These are phyloP conservation scores for Lasioglossum pauxillum DNA, from an alignment of 2,888 invertebrate species.

Conservation along the genomic window DNA sequence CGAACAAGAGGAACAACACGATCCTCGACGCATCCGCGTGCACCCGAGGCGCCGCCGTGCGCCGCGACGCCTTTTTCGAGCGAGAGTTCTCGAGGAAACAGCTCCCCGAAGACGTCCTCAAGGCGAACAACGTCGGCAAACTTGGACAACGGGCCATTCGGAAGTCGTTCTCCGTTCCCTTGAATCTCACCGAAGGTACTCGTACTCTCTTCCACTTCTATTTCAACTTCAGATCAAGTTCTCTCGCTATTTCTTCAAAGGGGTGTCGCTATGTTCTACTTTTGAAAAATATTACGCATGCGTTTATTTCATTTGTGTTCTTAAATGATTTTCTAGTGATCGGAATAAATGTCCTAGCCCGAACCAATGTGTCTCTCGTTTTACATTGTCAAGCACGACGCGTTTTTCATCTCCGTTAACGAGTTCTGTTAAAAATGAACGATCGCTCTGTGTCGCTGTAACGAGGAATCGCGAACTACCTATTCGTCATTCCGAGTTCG, in stretches of 20 bases:
- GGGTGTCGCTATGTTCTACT: background rate
- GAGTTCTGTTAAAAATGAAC: background rate
- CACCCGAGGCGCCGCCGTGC: constrained; percentile 35
- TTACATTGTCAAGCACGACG: background rate
- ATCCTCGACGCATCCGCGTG: constrained; percentile 54
- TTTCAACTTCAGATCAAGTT: background rate
- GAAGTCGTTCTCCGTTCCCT: constrained; percentile 77
- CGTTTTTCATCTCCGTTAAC: background rate
- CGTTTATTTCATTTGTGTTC: background rate
- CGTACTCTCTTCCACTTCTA: background rate
- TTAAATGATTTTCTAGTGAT: background rate
- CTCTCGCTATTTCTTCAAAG: background rate
- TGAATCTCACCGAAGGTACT: constrained; percentile 75
- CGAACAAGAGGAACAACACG: constrained; percentile 50
- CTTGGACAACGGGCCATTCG: constrained; percentile 50
- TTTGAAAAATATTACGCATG: background rate
- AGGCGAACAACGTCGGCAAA: constrained; percentile 7
- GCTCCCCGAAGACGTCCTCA: constrained; percentile 8
- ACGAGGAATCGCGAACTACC: background rate
- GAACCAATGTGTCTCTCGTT: background rate
- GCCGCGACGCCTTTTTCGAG: constrained; percentile 18
- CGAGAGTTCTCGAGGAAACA: constrained; percentile 24
- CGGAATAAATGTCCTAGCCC: background rate
- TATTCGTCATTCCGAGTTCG: background rate
- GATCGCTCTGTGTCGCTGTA: background rate